phyloP scores from a whole-genome alignment of 2,888 invertebrate genomes.

The Lamellibrachia columna region DNA sequence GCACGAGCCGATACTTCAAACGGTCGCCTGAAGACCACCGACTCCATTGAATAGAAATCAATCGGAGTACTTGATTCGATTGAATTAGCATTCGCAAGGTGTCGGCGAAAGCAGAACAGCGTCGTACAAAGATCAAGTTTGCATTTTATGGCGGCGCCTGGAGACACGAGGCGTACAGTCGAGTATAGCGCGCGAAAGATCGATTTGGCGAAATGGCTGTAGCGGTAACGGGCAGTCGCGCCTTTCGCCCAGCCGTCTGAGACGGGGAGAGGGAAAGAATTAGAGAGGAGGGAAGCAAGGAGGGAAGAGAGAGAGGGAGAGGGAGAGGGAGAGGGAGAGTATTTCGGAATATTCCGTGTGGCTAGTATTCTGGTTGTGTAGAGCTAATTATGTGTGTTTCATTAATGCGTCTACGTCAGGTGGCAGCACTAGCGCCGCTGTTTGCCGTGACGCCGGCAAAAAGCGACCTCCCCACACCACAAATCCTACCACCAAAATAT shows the following conservation, averaged over 20 bases:
- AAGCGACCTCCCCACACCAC: neutral
- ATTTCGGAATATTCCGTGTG: too few relatives aligned
- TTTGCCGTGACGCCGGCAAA: neutral
- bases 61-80: neutral
- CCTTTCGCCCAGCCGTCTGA: neutral
- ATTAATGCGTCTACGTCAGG: neutral
- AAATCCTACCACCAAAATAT: too few relatives aligned
- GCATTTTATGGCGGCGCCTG: constrained; percentile 9
- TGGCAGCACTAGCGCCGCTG: neutral
- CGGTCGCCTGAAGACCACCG: neutral
- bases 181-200: neutral
- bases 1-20: neutral
- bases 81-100: constrained; percentile 10
- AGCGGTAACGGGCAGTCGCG: neutral
- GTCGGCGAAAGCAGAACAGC: neutral
- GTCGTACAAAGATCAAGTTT: neutral
- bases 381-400: neutral
- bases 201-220: neutral
- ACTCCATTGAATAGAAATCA: constrained; percentile 6
- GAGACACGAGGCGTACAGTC: neutral
- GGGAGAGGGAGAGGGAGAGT: too few relatives aligned
- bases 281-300: too few relatives aligned
- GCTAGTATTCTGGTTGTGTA: too few relatives aligned
- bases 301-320: too few relatives aligned
- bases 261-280: neutral